These are phyloP conservation scores for Phyllotreta cruciferae DNA, from an alignment of 2,888 invertebrate species.

Conservation along the genomic window DNA sequence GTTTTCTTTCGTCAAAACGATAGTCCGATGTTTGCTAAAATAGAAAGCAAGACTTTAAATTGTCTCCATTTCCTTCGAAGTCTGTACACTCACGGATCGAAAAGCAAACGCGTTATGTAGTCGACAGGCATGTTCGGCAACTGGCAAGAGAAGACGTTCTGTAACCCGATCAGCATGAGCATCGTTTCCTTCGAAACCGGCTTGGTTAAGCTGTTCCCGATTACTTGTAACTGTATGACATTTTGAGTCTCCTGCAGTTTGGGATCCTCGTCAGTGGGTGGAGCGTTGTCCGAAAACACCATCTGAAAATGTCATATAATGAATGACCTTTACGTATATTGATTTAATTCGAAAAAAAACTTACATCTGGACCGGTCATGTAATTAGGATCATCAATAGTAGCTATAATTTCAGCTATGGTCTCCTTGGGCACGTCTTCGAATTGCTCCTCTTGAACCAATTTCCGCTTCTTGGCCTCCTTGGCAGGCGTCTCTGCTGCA, in stretches of 20 bases:
- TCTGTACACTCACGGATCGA: constrained; percentile 79
- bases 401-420: constrained; percentile 81
- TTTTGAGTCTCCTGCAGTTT: constrained; percentile 88
- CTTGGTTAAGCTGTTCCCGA: constrained; percentile 89
- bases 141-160: constrained; percentile 95
- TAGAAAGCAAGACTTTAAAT: constrained; percentile 1
- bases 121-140: constrained; percentile 97
- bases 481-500: constrained; percentile 48
- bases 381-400: constrained; percentile 84
- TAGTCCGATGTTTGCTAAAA: constrained; percentile 89
- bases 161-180: constrained; percentile 91
- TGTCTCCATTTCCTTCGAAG: background rate
- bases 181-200: constrained; percentile 89
- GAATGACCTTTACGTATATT: constrained; percentile 16
- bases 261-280: constrained; percentile 86
- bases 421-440: constrained; percentile 80
- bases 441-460: constrained; percentile 61
- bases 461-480: constrained; percentile 59
- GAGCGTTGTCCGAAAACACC: constrained; percentile 82
- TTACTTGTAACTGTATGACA: constrained; percentile 91
- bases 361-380: constrained; percentile 82
- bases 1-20: constrained; percentile 89
- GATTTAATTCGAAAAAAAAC: constrained; percentile 39
- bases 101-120: constrained; percentile 93
- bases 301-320: constrained; percentile 59